These are phyloP conservation scores for Plebejus melissa DNA, from an alignment of 2,888 invertebrate genomes.

Conservation along the genomic window DNA sequence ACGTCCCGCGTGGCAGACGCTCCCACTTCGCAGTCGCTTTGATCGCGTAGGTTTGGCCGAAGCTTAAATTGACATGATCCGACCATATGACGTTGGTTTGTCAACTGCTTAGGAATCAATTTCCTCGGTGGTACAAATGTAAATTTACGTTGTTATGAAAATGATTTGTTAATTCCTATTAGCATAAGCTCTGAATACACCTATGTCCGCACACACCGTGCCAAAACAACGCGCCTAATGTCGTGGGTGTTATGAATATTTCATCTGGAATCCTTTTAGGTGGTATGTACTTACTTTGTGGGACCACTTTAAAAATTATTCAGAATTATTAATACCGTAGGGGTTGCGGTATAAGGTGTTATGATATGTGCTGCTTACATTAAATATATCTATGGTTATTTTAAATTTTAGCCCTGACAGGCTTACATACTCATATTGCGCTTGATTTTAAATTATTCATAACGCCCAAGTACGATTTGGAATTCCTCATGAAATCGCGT, in stretches of 20 bases:
- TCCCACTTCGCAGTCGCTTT: no score
- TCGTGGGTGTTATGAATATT: conserved; percentile 38
- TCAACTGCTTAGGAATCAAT: background rate
- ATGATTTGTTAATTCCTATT: conserved; percentile 30
- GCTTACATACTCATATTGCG: no score
- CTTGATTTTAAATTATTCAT: no score
- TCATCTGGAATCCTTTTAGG: conserved; percentile 60
- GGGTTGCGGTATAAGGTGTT: background rate
- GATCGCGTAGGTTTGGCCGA: no score
- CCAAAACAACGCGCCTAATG: conserved; percentile 50
- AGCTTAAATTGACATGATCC: no score
- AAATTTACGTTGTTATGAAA: conserved; percentile 30
- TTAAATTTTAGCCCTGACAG: no score
- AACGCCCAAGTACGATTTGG: no score
- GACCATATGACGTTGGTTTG: no score
- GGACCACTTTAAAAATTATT: conserved; percentile 25
- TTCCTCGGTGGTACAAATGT: conserved; percentile 23
- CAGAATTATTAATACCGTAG: background rate
- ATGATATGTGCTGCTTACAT: background rate
- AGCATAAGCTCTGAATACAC: conserved; percentile 15
- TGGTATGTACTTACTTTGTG: conserved; percentile 28
- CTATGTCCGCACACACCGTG: conserved; percentile 47
- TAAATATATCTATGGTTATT: background rate
- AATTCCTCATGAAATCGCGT: no score
- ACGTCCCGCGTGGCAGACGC: no score